Evolutionary conservation across 1,140 invertebrate genomes (phyloP), one percentile per base, ranked within the genome.

Genomic region (Wasmannia auropunctata): DNA sequence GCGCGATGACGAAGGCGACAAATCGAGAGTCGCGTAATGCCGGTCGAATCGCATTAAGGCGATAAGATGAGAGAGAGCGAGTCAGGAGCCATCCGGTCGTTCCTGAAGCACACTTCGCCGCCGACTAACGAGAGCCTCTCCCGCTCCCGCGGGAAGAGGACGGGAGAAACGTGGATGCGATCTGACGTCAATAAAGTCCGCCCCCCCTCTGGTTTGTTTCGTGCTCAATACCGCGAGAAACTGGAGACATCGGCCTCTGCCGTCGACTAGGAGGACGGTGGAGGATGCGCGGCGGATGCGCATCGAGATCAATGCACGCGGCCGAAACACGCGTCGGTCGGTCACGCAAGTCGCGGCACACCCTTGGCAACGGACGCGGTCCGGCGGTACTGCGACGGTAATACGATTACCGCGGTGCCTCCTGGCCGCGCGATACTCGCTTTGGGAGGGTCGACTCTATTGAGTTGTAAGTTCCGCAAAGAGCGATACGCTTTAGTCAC

Each of bases 31-130:
- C 69, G 79, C 58, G 63, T 75, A 84, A 84, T 51, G 37, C 28
- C 51, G 63, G 62, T 85, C 70, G 80, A 85, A 58, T 85, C 86
- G 81, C 81, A 85, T 87, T 84, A 87, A 62, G 70, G 60, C 63
- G 81, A 72, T 60, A 84, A 83, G 79, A 72, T 49, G 85, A 63
- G 49, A n/a, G n/a, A n/a, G n/a, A n/a, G n/a, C n/a, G n/a, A 74
- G 79, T 19, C 56, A 67, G 25, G 28, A 22, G 46, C 8, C 49
- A 10, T 5, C 19, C 62, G 37, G 16, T n/a, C 4, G 19, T 5
- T 31, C 10, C 28, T 22, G 6, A 56, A 54, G 49, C 49, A 25
- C 46, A 25, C 46, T 37, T 46, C 19, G 16, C 60, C 37, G 25
- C 22, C 25, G 40, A 60, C 43, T 76, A 77, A 72, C 58, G 60